phyloP scores from a whole-genome alignment of 2,888 invertebrate species.

The Acanthosepion esculentum region DNA sequence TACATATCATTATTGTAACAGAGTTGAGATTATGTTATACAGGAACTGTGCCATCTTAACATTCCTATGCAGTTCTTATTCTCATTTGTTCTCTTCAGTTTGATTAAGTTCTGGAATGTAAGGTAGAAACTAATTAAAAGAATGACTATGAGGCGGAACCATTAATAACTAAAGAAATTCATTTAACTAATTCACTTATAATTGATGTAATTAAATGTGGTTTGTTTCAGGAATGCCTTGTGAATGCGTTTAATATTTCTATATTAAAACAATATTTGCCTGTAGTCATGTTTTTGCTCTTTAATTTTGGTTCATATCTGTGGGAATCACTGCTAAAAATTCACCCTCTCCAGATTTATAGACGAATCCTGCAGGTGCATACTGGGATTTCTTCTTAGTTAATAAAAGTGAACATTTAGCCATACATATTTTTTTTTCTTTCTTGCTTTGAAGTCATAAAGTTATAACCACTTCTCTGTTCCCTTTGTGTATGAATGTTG shows the following conservation, averaged over 20 bases:
- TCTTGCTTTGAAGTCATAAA: too few relatives aligned
- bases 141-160: neutral
- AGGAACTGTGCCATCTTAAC: neutral
- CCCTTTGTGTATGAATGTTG: too few relatives aligned
- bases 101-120: neutral
- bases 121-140: neutral
- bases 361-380: too few relatives aligned
- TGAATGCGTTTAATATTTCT: neutral
- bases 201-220: neutral
- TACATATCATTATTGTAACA: too few relatives aligned
- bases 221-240: constrained; percentile 40
- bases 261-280: neutral
- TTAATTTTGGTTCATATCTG: too few relatives aligned
- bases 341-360: too few relatives aligned
- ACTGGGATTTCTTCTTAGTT: too few relatives aligned
- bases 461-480: too few relatives aligned
- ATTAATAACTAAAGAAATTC: neutral
- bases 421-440: too few relatives aligned
- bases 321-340: too few relatives aligned
- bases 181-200: neutral
- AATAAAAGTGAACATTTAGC: too few relatives aligned
- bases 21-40: neutral
- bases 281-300: too few relatives aligned
- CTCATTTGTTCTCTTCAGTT: neutral
- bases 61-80: neutral